These are phyloP conservation scores for Nezara viridula DNA, from an alignment of 2,888 invertebrate species.

Conservation along the genomic window DNA sequence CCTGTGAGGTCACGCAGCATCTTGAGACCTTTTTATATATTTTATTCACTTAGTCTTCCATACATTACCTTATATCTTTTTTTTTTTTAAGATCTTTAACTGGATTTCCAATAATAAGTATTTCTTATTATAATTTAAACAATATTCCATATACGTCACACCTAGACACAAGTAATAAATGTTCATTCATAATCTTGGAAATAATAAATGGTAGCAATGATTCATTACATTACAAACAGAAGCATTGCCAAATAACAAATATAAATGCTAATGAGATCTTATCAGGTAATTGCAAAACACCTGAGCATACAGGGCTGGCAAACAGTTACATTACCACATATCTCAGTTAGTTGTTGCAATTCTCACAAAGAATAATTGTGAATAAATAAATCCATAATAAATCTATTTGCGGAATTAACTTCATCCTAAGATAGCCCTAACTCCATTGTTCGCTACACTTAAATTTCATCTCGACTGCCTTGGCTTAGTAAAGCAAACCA, in stretches of 20 bases:
- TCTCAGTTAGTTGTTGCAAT: not conserved
- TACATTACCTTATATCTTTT: no score
- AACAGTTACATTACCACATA: not conserved
- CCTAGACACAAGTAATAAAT: no score
- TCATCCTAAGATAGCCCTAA: no score
- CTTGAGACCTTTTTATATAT: no score
- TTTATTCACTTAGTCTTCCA: no score
- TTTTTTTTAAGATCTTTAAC: no score
- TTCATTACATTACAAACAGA: not conserved
- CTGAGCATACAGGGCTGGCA: not conserved
- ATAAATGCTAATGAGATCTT: not conserved
- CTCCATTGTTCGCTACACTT: no score
- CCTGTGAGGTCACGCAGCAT: no score
- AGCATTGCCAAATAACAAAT: not conserved
- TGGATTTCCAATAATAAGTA: not conserved
- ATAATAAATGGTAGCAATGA: not conserved
- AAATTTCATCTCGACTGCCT: no score
- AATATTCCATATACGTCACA: not conserved
- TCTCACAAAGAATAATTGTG: not conserved
- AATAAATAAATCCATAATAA: not conserved
- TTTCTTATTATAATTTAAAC: not conserved
- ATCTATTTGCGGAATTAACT: no score
- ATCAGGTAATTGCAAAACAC: not conserved
- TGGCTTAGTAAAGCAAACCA: no score
- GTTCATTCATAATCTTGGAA: not conserved